A percentile compares a stretch with the other conserved stretches of the same genome.
These are phyloP conservation scores for Acleris literana DNA, from an alignment of 2,888 invertebrate genomes.

Conservation along the genomic window DNA sequence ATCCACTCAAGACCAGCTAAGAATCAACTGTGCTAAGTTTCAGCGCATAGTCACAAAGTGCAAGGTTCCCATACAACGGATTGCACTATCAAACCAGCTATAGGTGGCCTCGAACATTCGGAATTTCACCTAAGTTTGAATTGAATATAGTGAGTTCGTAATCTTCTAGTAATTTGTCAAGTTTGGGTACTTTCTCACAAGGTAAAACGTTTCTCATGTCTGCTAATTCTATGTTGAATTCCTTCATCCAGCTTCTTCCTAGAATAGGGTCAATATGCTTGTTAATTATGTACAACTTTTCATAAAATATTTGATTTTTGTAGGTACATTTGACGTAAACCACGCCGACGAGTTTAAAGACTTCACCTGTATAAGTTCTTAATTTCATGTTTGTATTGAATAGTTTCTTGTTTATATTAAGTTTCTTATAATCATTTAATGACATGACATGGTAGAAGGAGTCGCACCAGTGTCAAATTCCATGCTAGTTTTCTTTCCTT, in stretches of 20 bases:
- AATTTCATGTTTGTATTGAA: constrained; percentile 11
- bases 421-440: background rate
- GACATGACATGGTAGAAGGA: constrained; percentile 23
- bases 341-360: constrained; percentile 4
- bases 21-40: no score
- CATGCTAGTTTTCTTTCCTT: constrained; percentile 1
- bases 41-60: no score
- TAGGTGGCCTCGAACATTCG: background rate
- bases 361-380: constrained; percentile 6
- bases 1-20: no score
- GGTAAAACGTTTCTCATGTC: background rate
- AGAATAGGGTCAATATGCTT: background rate
- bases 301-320: background rate
- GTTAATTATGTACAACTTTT: background rate
- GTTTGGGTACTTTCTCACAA: background rate
- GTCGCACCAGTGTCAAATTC: constrained; percentile 26
- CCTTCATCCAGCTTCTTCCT: constrained; percentile 27
- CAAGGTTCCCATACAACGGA: no score
- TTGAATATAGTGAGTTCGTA: background rate
- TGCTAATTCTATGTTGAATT: background rate
- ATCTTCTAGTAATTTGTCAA: background rate
- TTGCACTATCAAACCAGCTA: no score
- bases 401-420: background rate
- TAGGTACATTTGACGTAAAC: background rate
- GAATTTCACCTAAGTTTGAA: background rate